Percentiles rank a stretch among this genome's conserved stretches.
These are phyloP conservation scores for Aurelia coerulea DNA, from an alignment of 30 jellyfish, hydroid and myxozoan species.

Conservation along the genomic window DNA sequence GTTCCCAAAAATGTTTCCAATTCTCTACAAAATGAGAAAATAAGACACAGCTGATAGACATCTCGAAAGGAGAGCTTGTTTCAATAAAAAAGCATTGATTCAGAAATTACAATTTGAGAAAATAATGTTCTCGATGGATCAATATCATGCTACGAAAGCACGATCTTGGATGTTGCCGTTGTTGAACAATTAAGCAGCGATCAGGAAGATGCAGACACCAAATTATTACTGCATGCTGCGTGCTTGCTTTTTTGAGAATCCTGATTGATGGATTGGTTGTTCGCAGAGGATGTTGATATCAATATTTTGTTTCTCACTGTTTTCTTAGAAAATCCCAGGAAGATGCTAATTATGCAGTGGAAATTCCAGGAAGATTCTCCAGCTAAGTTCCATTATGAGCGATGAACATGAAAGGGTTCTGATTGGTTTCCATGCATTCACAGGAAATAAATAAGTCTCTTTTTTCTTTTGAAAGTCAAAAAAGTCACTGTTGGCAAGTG, in stretches of 20 bases:
- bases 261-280: slow-evolving; percentile 20
- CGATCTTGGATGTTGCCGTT: too few relatives aligned
- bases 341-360: slow-evolving; percentile 13
- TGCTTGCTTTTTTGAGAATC: background rate
- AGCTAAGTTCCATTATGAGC: background rate
- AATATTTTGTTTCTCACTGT: too few relatives aligned
- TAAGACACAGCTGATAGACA: slow-evolving; percentile 2
- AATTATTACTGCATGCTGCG: too few relatives aligned
- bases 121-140: slow-evolving; percentile 26
- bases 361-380: background rate
- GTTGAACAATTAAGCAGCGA: too few relatives aligned
- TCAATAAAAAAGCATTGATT: slow-evolving; percentile 3
- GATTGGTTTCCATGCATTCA: slow-evolving; percentile 67
- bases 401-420: slow-evolving; percentile 1
- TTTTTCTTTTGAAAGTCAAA: slow-evolving; percentile 34
- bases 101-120: background rate
- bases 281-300: slow-evolving; percentile 41
- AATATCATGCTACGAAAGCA: background rate
- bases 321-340: background rate
- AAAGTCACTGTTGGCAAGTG: background rate
- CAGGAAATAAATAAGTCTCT: slow-evolving; percentile 14
- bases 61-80: slow-evolving; percentile 7
- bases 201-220: too few relatives aligned
- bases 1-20: slow-evolving; percentile 28
- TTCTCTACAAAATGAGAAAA: slow-evolving; percentile 9